Percentiles rank a stretch among this genome's conserved stretches.
Conservation (phyloP, 2,113 vertebrate genomes). For the Xyrauchen texanus region DNA sequence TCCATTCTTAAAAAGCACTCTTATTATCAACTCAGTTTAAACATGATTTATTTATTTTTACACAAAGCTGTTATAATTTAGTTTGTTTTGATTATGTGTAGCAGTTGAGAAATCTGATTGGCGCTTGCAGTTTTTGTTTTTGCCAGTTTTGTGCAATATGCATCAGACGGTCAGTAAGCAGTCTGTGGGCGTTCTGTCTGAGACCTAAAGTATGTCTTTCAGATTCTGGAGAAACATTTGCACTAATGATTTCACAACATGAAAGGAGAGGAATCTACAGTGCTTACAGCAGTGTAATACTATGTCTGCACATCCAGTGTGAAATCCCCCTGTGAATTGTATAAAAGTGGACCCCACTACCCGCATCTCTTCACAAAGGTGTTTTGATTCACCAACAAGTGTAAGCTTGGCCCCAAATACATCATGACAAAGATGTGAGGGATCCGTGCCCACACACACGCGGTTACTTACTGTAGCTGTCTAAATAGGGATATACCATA, state of each 20-base stretch:
- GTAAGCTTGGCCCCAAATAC: too few relatives aligned
- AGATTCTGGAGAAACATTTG: neutral
- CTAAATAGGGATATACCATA: too few relatives aligned
- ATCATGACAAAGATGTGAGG: too few relatives aligned
- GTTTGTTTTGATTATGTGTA: too few relatives aligned
- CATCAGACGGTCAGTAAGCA: neutral
- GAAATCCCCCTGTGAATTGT: neutral
- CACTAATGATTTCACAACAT: neutral
- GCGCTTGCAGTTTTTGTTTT: neutral
- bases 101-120: neutral
- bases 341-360: neutral
- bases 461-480: too few relatives aligned
- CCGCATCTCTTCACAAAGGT: constrained; percentile 11
- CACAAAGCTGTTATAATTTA: too few relatives aligned
- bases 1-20: too few relatives aligned
- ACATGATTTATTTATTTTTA: too few relatives aligned
- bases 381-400: constrained; percentile 4
- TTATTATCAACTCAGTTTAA: too few relatives aligned
- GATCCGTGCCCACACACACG: too few relatives aligned
- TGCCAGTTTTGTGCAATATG: neutral
- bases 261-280: neutral
- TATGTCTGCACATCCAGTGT: neutral
- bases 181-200: neutral
- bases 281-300: neutral
- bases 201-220: neutral